Conservation (phyloP, 2,888 invertebrate genomes). For the Sylvicola cinctus region DNA sequence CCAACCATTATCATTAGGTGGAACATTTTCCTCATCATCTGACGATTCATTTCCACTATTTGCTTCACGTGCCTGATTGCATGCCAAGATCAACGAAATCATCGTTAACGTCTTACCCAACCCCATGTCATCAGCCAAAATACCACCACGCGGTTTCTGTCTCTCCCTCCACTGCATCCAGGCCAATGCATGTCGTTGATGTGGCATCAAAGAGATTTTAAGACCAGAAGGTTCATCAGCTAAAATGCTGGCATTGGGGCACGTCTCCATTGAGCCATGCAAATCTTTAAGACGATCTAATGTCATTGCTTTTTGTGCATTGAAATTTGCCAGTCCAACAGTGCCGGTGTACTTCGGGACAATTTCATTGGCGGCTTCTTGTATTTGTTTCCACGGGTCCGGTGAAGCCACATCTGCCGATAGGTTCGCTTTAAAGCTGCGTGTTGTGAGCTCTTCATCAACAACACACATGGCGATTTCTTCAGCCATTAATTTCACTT, state of each 20-base stretch:
- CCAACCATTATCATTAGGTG: slow-evolving; percentile 6
- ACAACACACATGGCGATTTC: background rate
- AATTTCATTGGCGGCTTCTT: slow-evolving; percentile 18
- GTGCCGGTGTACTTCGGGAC: slow-evolving; percentile 19
- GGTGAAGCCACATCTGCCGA: too few species aligned
- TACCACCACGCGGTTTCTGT: slow-evolving; percentile 70
- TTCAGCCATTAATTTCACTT: background rate
- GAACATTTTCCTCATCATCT: slow-evolving; percentile 12
- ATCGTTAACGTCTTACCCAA: slow-evolving; percentile 56
- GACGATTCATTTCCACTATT: slow-evolving; percentile 20
- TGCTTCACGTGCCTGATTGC: slow-evolving; percentile 25
- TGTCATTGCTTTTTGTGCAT: slow-evolving; percentile 45
- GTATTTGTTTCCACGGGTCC: slow-evolving; percentile 18
- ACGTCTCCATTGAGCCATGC: slow-evolving; percentile 44
- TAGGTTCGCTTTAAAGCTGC: too few species aligned
- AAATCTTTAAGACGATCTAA: slow-evolving; percentile 40
- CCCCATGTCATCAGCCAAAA: slow-evolving; percentile 44
- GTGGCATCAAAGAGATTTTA: slow-evolving; percentile 47
- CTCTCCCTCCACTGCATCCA: slow-evolving; percentile 82
- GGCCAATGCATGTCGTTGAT: slow-evolving; percentile 67
- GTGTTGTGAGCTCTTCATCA: background rate
- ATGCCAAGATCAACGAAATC: slow-evolving; percentile 47
- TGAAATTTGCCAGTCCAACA: slow-evolving; percentile 43
- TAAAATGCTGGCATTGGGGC: slow-evolving; percentile 37
- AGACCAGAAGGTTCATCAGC: slow-evolving; percentile 41